phyloP scores from a whole-genome alignment of 2,888 invertebrate genomes.

The Magallana nippona region DNA sequence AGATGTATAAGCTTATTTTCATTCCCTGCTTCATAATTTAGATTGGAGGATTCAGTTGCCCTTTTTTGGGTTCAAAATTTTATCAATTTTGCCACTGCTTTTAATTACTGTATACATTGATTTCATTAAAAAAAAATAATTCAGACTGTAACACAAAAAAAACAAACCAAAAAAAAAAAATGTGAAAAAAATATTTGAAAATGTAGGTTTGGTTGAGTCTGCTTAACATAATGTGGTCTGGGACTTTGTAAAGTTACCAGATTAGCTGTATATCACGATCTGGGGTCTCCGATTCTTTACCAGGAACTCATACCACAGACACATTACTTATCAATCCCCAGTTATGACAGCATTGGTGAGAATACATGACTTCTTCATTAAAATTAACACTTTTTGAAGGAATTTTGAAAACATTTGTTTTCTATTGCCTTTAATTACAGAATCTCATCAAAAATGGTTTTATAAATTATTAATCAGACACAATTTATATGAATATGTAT shows the following conservation, averaged over 20 bases:
- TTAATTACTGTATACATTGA: too few species aligned
- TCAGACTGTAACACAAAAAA: too few species aligned
- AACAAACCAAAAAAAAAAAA: too few species aligned
- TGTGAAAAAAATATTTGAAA: too few species aligned
- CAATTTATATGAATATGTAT: constrained; percentile 1
- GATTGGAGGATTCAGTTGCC: too few species aligned
- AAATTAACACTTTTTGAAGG: not conserved
- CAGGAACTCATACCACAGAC: not conserved
- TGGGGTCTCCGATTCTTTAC: not conserved
- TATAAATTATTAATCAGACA: not conserved
- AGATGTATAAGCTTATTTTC: too few species aligned
- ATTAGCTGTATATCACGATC: not conserved
- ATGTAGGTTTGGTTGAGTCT: too few species aligned
- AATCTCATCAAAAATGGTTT: not conserved
- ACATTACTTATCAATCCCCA: not conserved
- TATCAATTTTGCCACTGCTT: too few species aligned
- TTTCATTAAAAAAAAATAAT: too few species aligned
- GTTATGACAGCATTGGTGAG: not conserved
- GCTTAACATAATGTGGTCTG: not conserved
- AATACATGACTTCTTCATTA: not conserved
- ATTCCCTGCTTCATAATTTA: too few species aligned
- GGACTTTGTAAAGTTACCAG: not conserved
- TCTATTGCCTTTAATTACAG: not conserved
- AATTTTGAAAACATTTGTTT: not conserved
- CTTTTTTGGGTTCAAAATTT: too few species aligned